These are phyloP conservation scores for Hesperia comma DNA, from an alignment of 2,888 invertebrate genomes.

Conservation along the genomic window DNA sequence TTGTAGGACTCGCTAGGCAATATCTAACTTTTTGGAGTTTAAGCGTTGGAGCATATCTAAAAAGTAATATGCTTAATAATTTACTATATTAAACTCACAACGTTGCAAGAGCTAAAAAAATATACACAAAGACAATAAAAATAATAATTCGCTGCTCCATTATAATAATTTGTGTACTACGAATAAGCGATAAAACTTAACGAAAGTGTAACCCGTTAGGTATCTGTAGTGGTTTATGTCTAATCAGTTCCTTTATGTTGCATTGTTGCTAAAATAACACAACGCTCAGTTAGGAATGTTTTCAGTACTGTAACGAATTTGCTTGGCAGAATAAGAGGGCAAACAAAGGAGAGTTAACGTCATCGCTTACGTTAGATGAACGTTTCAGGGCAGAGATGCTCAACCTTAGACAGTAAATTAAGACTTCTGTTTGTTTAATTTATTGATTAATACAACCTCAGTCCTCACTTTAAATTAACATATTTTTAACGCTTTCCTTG, in stretches of 20 bases:
- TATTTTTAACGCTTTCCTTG: too few relatives aligned
- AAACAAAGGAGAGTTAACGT: slow-evolving; percentile 67
- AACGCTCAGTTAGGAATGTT: slow-evolving; percentile 27
- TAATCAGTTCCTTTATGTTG: slow-evolving; percentile 12
- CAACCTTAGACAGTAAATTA: slow-evolving; percentile 11
- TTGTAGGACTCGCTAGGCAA: slow-evolving; percentile 72
- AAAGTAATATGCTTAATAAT: not conserved
- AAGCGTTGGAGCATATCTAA: slow-evolving; percentile 4
- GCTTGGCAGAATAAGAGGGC: slow-evolving; percentile 67
- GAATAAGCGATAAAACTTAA: too few relatives aligned
- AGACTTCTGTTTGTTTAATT: too few relatives aligned
- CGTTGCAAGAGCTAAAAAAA: not conserved
- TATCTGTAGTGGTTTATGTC: slow-evolving; percentile 1
- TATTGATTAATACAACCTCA: too few relatives aligned
- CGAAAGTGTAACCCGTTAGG: too few relatives aligned
- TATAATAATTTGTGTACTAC: too few relatives aligned
- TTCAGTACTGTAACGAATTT: slow-evolving; percentile 46
- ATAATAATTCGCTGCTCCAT: too few relatives aligned
- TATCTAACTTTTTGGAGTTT: slow-evolving; percentile 57
- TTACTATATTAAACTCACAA: too few relatives aligned
- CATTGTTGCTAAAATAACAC: slow-evolving; percentile 29
- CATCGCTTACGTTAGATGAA: slow-evolving; percentile 71
- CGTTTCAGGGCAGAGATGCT: slow-evolving; percentile 47
- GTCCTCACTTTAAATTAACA: too few relatives aligned
- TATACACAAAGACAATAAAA: too few relatives aligned